phyloP scores from a whole-genome alignment of 1,140 invertebrate genomes.

The Sarcophaga peregrina region DNA sequence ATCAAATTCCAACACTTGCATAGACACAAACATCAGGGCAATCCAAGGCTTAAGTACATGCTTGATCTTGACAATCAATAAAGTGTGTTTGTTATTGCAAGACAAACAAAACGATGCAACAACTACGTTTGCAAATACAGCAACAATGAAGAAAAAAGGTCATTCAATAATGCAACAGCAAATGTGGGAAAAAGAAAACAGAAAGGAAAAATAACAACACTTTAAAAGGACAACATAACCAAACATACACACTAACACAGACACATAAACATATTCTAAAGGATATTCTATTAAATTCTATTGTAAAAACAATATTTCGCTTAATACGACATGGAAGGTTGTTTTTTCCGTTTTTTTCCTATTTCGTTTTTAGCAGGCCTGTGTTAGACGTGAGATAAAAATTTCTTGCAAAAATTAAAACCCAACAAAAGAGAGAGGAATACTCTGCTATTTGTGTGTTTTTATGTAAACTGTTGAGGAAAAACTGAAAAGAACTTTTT shows the following conservation, averaged over 20 bases:
- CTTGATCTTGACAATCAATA: constrained; percentile 18
- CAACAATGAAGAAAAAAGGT: too few relatives aligned
- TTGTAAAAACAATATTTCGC: too few relatives aligned
- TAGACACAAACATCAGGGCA: background rate
- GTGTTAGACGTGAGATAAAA: background rate
- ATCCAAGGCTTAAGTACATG: background rate
- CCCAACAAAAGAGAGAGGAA: background rate
- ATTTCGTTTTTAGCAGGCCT: too few relatives aligned
- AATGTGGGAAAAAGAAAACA: too few relatives aligned
- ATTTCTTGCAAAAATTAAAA: background rate
- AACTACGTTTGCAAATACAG: too few relatives aligned
- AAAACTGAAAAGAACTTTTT: background rate
- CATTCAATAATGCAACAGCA: too few relatives aligned
- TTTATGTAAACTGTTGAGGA: background rate
- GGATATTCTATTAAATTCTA: too few relatives aligned
- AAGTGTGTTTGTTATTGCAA: background rate
- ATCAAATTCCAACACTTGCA: background rate
- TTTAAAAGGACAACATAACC: background rate
- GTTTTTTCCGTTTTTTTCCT: too few relatives aligned
- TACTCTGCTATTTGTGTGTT: background rate
- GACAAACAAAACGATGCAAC: background rate
- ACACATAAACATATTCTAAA: too few relatives aligned
- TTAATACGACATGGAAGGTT: too few relatives aligned
- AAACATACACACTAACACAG: too few relatives aligned
- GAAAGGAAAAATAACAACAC: background rate